phyloP scores from a whole-genome alignment of 2,113 vertebrate genomes.

The Saguinus midas region DNA sequence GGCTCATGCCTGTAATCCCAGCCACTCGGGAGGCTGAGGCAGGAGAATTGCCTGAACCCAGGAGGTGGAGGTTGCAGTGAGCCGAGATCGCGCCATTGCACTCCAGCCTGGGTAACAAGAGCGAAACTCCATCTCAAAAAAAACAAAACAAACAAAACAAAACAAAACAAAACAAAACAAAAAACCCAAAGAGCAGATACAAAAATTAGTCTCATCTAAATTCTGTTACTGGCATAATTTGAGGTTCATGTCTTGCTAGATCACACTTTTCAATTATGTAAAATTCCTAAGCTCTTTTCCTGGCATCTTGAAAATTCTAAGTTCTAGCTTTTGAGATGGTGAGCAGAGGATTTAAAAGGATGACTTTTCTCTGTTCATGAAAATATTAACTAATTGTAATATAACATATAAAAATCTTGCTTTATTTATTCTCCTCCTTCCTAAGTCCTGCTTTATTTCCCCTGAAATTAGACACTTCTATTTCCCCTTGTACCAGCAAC shows the following conservation, averaged over 20 bases:
- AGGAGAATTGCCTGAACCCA: too few relatives aligned
- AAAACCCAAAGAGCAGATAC: neutral
- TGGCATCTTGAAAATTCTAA: neutral
- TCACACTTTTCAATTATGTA: neutral
- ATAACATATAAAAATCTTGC: neutral
- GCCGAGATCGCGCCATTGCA: too few relatives aligned
- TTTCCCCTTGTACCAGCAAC: neutral
- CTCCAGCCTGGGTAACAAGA: too few relatives aligned
- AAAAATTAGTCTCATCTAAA: neutral
- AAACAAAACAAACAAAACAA: neutral
- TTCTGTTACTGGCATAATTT: neutral
- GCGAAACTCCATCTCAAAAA: too few relatives aligned
- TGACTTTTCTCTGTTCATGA: neutral
- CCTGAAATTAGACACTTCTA: neutral
- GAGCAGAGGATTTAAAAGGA: neutral
- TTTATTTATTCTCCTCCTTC: neutral
- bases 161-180: neutral
- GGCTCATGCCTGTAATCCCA: too few relatives aligned
- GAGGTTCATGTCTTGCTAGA: neutral
- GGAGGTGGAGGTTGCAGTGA: too few relatives aligned
- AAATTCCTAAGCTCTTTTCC: neutral
- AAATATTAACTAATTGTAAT: slow-evolving; percentile 14
- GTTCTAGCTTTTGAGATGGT: neutral
- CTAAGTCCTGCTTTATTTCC: neutral
- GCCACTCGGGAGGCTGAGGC: too few relatives aligned